phyloP scores from a whole-genome alignment of 2,888 invertebrate species.

The Cephus pygmeus region DNA sequence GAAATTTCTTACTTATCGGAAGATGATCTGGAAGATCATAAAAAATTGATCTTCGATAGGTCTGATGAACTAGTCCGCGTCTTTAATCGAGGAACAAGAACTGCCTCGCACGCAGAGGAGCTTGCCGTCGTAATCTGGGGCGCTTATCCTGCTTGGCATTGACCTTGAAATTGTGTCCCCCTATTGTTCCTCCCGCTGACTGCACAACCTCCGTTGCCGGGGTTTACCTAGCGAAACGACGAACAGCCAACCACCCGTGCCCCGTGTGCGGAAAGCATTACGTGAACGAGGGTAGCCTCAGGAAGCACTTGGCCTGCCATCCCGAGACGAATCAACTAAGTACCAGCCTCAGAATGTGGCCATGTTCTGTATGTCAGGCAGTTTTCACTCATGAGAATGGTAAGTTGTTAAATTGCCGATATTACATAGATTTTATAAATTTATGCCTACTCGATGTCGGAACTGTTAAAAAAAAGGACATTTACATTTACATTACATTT shows the following conservation, averaged over 20 bases:
- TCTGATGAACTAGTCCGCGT: neutral
- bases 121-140: conserved; percentile 42
- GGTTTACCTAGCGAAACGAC: conserved; percentile 88
- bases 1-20: too few species aligned
- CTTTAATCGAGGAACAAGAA: neutral
- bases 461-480: neutral
- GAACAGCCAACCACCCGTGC: conserved; percentile 94
- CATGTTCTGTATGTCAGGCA: conserved; percentile 94
- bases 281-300: conserved; percentile 91
- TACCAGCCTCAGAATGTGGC: conserved; percentile 93
- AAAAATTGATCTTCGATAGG: neutral
- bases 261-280: conserved; percentile 96
- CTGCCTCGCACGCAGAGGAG: neutral
- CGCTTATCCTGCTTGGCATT: conserved; percentile 66
- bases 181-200: conserved; percentile 67
- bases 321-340: conserved; percentile 90
- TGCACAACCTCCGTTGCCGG: conserved; percentile 67
- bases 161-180: conserved; percentile 66
- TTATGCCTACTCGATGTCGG: neutral
- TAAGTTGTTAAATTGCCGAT: conserved; percentile 65
- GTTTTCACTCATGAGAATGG: conserved; percentile 96
- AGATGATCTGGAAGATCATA: neutral
- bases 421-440: neutral
- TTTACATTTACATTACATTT: too few species aligned
- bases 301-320: conserved; percentile 94